Evolutionary conservation across 2,888 invertebrate species (phyloP), one percentile per base, ranked within the genome.

Genomic region (Cephus nigrinus): DNA sequence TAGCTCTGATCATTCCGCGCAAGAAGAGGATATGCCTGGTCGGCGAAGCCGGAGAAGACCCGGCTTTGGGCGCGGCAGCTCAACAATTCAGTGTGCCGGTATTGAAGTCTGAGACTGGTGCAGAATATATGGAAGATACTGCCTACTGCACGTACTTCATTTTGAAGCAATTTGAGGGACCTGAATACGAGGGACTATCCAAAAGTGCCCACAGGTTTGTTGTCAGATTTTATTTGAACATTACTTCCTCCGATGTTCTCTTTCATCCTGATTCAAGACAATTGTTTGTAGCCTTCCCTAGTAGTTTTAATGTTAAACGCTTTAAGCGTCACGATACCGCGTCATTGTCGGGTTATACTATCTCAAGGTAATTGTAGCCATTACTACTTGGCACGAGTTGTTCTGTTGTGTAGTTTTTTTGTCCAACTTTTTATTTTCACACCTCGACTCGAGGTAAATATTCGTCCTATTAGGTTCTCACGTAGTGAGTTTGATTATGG

Each of bases 121-220:
- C 92, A 86, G 95, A 95, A 89, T 93, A 93, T 88, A 86, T 93
- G 80, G 92, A 93, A 80, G 94, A 95, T 87, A 92, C 92, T 73
- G 91, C 92, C 73, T 93, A 93, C 91, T 94, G 94, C 86, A 95
- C 95, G 75, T 93, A 95, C 86, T 96, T 96, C 92, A 94, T 97
- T 87, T 92, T 96, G 82, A 93, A 95, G 75, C 94, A 94, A 83
- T 97, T 97, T 91, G 95, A 95, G 82, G 95, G 95, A 76, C 93
- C 94, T 80, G 93, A 95, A 81, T 97, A 94, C 92, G 94, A 95
- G 87, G 93, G 93, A 82, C 93, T 97, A 81, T 94, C 94, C 90
- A 94, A 93, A 90, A 92, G 92, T 84, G 93, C 93, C 86, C 93
- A 93, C 88, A 94, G 94, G 95, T 95, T 31, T 23, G 71, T 71